Conservation (phyloP, 37 sponge, comb jelly and placozoan species). For the Halisarca cf. caerulea region DNA sequence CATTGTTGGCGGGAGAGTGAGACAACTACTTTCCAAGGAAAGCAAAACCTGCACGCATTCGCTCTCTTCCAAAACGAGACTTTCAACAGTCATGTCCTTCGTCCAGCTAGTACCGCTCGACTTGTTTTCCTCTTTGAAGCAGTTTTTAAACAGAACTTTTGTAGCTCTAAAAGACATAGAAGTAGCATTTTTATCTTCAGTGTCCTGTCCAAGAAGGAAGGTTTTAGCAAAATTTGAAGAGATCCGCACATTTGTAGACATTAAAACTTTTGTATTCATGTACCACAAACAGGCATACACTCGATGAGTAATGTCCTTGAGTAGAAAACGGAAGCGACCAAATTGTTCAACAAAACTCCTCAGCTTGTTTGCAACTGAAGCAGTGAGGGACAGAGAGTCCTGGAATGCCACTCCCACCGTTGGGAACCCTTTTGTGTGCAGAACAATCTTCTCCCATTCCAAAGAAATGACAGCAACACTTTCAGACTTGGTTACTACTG, state of each 20-base stretch:
- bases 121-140: not conserved
- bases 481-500: not conserved
- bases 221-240: not conserved
- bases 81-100: not conserved
- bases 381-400: not conserved
- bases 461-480: not conserved
- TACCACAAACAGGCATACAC: slow-evolving; percentile 24
- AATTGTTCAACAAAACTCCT: not conserved
- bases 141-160: slow-evolving; percentile 1
- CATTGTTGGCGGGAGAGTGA: slow-evolving; percentile 46
- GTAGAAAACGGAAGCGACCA: not conserved
- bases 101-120: slow-evolving; percentile 3
- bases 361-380: not conserved
- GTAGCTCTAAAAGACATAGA: not conserved
- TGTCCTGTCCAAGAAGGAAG: not conserved
- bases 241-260: not conserved
- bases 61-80: not conserved
- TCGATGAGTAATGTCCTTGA: not conserved
- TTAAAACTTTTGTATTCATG: not conserved
- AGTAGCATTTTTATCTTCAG: not conserved
- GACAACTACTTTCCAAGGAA: slow-evolving; percentile 30
- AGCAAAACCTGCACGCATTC: slow-evolving; percentile 51
- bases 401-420: not conserved
- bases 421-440: not conserved
- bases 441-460: not conserved